Conservation (phyloP, 2,797 vertebrate species). For the Aeoliscus strigatus region DNA sequence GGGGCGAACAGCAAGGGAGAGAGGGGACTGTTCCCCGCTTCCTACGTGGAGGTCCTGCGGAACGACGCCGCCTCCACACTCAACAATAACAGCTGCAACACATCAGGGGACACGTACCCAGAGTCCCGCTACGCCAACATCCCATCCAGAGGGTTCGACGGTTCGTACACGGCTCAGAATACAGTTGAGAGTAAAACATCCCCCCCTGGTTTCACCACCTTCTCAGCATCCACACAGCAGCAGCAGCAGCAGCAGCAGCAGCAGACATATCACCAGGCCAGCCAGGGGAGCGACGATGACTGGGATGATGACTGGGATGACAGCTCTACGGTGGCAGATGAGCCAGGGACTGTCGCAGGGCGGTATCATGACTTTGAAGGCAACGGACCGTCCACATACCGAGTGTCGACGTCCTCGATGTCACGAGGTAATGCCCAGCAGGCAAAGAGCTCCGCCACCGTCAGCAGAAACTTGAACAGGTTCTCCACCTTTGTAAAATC, state of each 20-base stretch:
- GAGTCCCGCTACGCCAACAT: slow-evolving; percentile 78
- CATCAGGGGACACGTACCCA: slow-evolving; percentile 57
- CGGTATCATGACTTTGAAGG: slow-evolving; percentile 77
- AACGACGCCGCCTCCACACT: slow-evolving; percentile 54
- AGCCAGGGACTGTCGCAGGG: slow-evolving; percentile 77
- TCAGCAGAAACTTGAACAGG: slow-evolving; percentile 91
- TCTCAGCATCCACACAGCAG: slow-evolving; percentile 42
- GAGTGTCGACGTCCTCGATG: slow-evolving; percentile 79
- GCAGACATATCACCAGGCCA: slow-evolving; percentile 66
- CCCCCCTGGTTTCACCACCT: slow-evolving; percentile 41
- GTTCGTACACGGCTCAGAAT: slow-evolving; percentile 46
- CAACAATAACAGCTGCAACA: slow-evolving; percentile 70
- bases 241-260: slow-evolving; percentile 53
- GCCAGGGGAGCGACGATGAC: slow-evolving; percentile 88
- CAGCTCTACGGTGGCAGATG: slow-evolving; percentile 89
- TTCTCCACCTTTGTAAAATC: slow-evolving; percentile 97
- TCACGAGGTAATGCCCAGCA: slow-evolving; percentile 64
- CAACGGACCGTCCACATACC: slow-evolving; percentile 80
- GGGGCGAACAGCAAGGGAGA: slow-evolving; percentile 87
- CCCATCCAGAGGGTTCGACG: slow-evolving; percentile 68
- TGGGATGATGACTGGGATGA: slow-evolving; percentile 98
- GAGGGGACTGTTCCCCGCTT: slow-evolving; percentile 91
- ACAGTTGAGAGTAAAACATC: slow-evolving; percentile 60
- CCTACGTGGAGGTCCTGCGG: slow-evolving; percentile 86
- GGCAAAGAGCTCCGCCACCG: slow-evolving; percentile 87